These are phyloP conservation scores for Biston betularia DNA, from an alignment of 2,888 invertebrate species.

Conservation along the genomic window DNA sequence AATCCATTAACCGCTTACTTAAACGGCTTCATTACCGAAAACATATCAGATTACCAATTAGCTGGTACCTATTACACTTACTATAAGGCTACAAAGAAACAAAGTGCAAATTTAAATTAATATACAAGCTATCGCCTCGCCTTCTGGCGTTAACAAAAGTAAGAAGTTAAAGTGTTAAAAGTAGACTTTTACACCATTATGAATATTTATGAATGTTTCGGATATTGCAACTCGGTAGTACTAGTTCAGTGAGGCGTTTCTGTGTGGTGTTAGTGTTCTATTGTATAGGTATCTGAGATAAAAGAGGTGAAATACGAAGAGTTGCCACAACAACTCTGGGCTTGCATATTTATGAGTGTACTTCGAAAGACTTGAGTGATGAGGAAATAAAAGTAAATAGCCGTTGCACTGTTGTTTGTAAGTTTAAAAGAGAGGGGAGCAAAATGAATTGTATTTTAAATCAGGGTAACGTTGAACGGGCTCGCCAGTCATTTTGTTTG, in stretches of 20 bases:
- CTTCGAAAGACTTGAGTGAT: constrained; percentile 78
- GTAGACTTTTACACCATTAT: constrained; percentile 65
- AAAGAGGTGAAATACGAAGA: constrained; percentile 73
- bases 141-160: constrained; percentile 63
- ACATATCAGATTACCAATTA: constrained; percentile 49
- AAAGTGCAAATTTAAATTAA: constrained; percentile 57
- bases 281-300: constrained; percentile 72
- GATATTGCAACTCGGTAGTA: constrained; percentile 75
- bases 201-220: constrained; percentile 78
- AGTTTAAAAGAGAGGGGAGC: constrained; percentile 55
- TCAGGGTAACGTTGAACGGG: constrained; percentile 32
- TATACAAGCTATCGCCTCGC: constrained; percentile 49
- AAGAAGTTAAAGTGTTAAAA: constrained; percentile 45
- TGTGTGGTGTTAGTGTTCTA: constrained; percentile 65
- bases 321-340: constrained; percentile 69
- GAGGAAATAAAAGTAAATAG: constrained; percentile 75
- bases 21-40: constrained; percentile 32
- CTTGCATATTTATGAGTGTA: constrained; percentile 81
- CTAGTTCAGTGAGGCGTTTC: constrained; percentile 65
- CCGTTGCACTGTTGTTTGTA: constrained; percentile 64
- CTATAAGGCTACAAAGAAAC: constrained; percentile 31
- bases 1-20: constrained; percentile 37
- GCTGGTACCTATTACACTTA: constrained; percentile 19
- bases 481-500: constrained; percentile 27
- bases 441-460: constrained; percentile 52